Evolutionary conservation across 2,113 vertebrate genomes (phyloP), one percentile per base, ranked within the genome.

Genomic region (Baryphthengus martii): DNA sequence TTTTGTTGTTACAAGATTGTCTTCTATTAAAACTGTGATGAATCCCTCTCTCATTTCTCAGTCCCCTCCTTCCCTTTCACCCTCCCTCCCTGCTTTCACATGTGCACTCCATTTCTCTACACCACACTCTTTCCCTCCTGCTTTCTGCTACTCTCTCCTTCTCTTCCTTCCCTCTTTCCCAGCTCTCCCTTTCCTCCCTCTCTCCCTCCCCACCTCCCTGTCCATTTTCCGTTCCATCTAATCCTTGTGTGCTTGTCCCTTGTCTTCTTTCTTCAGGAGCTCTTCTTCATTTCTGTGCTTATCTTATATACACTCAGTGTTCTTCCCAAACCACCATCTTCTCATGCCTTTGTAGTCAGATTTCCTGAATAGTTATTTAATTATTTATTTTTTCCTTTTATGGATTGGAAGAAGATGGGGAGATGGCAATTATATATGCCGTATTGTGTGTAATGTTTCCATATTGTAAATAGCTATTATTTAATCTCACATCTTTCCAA

Each of bases 161-260:
- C 19, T 66, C 6, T 58, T 5, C 3, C 21, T 58, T 42, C 18
- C 14, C 6, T 23, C n/a, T 61, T 40, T 53, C 7, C 19, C 8
- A 4, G 7, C 8, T 35, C 16, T 50, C 11, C 5, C 19, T 47
- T n/a, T 74, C 10, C 16, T 50, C 10, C 6, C 19, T 47, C 31
- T 75, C 9, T 37, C 21, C 4, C 7, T 55, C 35, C 9, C 2
- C 5, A 3, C 0, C 3, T 39, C 18, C 10, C 8, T 49, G 6
- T 26, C 12, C 9, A 0, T 68, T 67, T 77, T 17, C 2, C 13
- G 73, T 90, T 65, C 44, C 19, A 16, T 20, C 16, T 37, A n/a
- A 71, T 70, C 17, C 15, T 5, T 82, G 40, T 47, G 5, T 26
- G 25, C 31, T 52, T 67, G 17, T 52, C 17, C 4, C 9, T 58